Conservation (phyloP, 1,140 invertebrate genomes). For the Pomacea maculata region DNA sequence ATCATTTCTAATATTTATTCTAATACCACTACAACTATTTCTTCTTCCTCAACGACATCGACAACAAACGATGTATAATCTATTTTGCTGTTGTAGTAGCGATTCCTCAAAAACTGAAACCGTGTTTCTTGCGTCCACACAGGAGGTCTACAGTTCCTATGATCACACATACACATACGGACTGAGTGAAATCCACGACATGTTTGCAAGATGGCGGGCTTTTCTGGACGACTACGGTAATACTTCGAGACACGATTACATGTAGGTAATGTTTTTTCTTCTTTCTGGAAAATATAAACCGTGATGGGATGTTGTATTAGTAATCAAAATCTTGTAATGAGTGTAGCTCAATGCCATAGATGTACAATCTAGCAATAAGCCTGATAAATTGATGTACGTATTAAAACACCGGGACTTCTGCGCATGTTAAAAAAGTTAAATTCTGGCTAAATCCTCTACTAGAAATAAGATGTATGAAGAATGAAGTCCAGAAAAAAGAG, state of each 20-base stretch:
- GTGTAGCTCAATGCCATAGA: neutral
- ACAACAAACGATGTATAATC: too few species aligned
- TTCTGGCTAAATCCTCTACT: too few species aligned
- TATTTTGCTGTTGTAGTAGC: neutral
- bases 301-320: neutral
- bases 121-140: neutral
- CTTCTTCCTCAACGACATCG: too few species aligned
- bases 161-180: constrained; percentile 39
- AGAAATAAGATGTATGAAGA: too few species aligned
- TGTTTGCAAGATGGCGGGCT: constrained; percentile 44
- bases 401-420: too few species aligned
- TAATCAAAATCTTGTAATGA: neutral
- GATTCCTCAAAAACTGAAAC: too few species aligned
- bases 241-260: constrained; percentile 29
- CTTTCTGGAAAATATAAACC: too few species aligned
- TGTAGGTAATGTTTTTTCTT: constrained; percentile 27
- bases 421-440: too few species aligned
- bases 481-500: too few species aligned
- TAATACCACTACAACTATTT: too few species aligned
- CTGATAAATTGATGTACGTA: neutral
- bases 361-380: too few species aligned
- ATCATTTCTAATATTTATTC: too few species aligned
- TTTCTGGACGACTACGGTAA: constrained; percentile 40
- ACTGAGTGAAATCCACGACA: constrained; percentile 37
- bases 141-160: constrained; percentile 32